Conservation (phyloP, 2,797 vertebrate genomes). For the Crax fasciolata region DNA sequence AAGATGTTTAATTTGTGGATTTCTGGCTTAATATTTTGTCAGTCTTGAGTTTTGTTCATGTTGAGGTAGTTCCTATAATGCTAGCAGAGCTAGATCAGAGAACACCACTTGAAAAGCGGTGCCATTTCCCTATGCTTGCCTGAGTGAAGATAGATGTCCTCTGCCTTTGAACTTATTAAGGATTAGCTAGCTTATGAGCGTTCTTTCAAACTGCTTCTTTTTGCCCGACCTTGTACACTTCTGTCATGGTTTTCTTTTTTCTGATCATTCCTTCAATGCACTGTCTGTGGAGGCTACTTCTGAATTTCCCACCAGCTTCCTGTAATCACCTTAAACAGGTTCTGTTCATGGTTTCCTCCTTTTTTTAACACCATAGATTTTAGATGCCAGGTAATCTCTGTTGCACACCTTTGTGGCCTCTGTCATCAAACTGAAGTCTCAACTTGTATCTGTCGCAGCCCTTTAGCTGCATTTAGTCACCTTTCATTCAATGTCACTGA, state of each 20-base stretch:
- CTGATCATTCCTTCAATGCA: background rate
- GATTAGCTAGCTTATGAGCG: background rate
- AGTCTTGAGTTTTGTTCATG: background rate
- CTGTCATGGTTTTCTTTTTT: background rate
- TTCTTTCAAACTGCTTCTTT: background rate
- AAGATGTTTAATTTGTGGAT: background rate
- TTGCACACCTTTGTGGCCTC: background rate
- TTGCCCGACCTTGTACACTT: background rate
- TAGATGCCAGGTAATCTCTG: background rate
- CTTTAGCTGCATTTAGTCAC: background rate
- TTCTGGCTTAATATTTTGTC: conserved; percentile 16
- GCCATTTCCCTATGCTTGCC: background rate
- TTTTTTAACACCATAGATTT: background rate
- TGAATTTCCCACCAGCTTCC: background rate
- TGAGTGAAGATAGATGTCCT: background rate
- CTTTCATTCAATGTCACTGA: background rate
- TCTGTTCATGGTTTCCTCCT: background rate
- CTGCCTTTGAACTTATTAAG: background rate
- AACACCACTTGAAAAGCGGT: background rate
- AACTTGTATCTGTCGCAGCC: background rate
- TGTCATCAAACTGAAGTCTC: background rate
- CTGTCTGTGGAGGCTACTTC: background rate
- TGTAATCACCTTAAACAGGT: background rate
- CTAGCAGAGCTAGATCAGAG: background rate
- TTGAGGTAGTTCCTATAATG: background rate